Evolutionary conservation across 2,888 invertebrate species (phyloP).

Genomic region (Exephanes ischioxanthus): DNA sequence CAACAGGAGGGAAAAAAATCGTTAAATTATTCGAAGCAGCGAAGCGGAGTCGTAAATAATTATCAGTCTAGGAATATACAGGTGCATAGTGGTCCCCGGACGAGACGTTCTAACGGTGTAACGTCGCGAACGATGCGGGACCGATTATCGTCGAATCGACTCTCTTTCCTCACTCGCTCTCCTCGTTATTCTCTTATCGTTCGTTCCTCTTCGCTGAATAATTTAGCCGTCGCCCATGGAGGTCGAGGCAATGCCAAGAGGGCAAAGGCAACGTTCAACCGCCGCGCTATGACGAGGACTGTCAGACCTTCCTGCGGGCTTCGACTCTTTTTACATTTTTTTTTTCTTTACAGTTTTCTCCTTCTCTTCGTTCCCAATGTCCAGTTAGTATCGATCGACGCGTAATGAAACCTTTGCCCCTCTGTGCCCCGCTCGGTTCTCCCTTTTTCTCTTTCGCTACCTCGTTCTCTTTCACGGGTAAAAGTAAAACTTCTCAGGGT

Average conservation of each 20-base stretch:
- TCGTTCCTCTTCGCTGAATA: slow-evolving; percentile 72
- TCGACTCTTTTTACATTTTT: neutral
- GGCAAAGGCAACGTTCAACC: slow-evolving; percentile 33
- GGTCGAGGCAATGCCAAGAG: slow-evolving; percentile 61
- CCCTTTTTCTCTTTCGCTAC: neutral
- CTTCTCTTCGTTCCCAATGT: slow-evolving; percentile 27
- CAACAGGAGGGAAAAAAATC: slow-evolving; percentile 37
- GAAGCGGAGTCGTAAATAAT: slow-evolving; percentile 42
- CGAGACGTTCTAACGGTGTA: slow-evolving; percentile 4
- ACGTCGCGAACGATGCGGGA: slow-evolving; percentile 69
- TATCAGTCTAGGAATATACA: slow-evolving; percentile 24
- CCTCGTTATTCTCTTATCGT: slow-evolving; percentile 68
- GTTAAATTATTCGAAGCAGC: slow-evolving; percentile 11
- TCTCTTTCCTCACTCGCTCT: neutral
- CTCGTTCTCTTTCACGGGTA: neutral
- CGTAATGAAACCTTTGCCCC: slow-evolving; percentile 43
- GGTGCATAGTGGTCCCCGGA: neutral
- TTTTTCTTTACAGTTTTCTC: neutral
- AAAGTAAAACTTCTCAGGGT: slow-evolving; percentile 23
- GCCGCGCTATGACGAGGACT: slow-evolving; percentile 16
- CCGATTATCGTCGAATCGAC: slow-evolving; percentile 69
- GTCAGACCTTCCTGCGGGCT: slow-evolving; percentile 21
- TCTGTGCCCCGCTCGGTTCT: neutral
- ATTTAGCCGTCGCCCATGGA: slow-evolving; percentile 69
- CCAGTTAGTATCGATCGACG: slow-evolving; percentile 53